Percentiles rank a stretch among this genome's conserved stretches.
Evolutionary conservation across 2,888 invertebrate species (phyloP).

Genomic region (Mantis religiosa): DNA sequence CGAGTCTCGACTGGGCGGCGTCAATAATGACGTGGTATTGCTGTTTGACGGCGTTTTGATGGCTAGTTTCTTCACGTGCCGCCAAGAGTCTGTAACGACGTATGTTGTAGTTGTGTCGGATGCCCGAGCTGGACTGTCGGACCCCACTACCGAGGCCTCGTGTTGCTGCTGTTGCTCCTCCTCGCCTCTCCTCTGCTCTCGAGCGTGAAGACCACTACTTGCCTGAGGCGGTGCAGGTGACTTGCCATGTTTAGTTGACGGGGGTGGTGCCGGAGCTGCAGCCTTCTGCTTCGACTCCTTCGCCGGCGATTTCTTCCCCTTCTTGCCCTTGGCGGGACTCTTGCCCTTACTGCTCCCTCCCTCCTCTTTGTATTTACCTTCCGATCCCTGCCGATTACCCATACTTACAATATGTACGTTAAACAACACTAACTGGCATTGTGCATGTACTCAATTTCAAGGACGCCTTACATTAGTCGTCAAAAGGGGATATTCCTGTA

Average conservation of each 20-base stretch:
- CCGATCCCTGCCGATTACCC: constrained; percentile 44
- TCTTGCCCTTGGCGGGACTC: constrained; percentile 26
- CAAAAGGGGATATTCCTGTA: not conserved
- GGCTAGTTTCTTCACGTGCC: constrained; percentile 40
- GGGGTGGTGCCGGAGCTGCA: not conserved
- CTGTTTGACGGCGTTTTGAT: constrained; percentile 34
- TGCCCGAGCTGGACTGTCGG: not conserved
- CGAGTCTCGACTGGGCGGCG: constrained; percentile 50
- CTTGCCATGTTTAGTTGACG: not conserved
- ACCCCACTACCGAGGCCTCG: constrained; percentile 6
- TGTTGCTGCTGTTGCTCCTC: not conserved
- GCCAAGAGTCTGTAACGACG: constrained; percentile 46
- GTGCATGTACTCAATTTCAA: not conserved
- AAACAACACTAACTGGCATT: not conserved
- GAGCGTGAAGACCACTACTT: constrained; percentile 12
- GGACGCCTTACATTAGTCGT: not conserved
- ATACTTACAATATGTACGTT: constrained; percentile 31
- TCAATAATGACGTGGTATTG: not conserved
- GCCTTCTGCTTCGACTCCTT: constrained; percentile 10
- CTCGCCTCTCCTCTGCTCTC: constrained; percentile 5
- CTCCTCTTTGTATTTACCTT: constrained; percentile 37
- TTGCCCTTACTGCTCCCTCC: constrained; percentile 33
- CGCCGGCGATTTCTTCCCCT: constrained; percentile 19
- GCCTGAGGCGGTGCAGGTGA: constrained; percentile 12
- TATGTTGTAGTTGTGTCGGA: constrained; percentile 22